Base-by-base conservation (phyloP, 2,888 invertebrate species). In the Macrophya annulata region DNA sequence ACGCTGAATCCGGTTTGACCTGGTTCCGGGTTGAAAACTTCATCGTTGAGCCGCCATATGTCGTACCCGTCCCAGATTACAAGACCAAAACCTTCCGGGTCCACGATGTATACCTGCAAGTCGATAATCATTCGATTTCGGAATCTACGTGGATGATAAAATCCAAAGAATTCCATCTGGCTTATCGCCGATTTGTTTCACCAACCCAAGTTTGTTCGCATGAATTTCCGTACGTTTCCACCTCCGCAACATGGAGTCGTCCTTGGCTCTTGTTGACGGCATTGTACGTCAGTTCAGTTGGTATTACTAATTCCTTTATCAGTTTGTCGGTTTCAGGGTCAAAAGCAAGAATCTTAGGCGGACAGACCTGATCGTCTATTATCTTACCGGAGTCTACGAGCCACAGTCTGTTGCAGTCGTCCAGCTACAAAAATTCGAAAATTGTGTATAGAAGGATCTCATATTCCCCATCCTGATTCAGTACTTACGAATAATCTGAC, bases 341-440 rank as follows among this genome's bases (percentile, higher is more conserved):
- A 89, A 97, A 97, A 0, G 96, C 95, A 0, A 97, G 92, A 12
- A 98, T 92, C 91, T 97, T 96, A 0, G 97, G 96, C 0, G 95
- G 95, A 89, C 98, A 98, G 17, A 94, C 90, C 88, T 95, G 94
- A 0, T 90, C 87, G 0, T 95, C 94, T 0, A 94, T 95, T 72
- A 96, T 94, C 89, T 94, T 94, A n/a, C 97, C 97, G 0, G 95
- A 94, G 90, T 97, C 97, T 91, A 97, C 92, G 6, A 96, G 96
- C 96, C 97, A 97, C 45, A 97, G 92, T 12, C 96, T 94, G 86
- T 95, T 94, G 90, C 96, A 97, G 90, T 94, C 94, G 90, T 97
- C 97, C 83, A 96, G 95, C 96, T 97, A 93, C 62, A 94, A 94
- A 85, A 48, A 74, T 25, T 65, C 72, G 8, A 77, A 62, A n/a